Percentiles rank a stretch among this genome's conserved stretches.
Evolutionary conservation across 2,888 invertebrate species (phyloP).

Genomic region (Cataglyphis altisquamis): DNA sequence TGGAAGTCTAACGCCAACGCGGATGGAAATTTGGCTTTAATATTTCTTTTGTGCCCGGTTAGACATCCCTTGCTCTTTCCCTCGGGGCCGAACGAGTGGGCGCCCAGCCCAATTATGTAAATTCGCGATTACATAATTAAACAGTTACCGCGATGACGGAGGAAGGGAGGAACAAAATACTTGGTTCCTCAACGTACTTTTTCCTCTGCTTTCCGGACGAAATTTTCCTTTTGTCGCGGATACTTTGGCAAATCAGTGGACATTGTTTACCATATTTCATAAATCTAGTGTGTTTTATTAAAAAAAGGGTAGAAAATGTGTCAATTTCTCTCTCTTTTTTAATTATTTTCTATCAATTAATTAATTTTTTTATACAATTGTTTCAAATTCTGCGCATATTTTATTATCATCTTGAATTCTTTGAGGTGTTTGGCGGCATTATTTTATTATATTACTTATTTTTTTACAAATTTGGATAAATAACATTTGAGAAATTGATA

Average conservation of each 20-base stretch:
- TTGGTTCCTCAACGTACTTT: constrained; percentile 6
- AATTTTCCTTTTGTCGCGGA: constrained; percentile 21
- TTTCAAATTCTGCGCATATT: neutral
- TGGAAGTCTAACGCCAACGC: constrained; percentile 55
- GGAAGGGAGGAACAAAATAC: constrained; percentile 58
- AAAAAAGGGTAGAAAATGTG: neutral
- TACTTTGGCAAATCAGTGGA: constrained; percentile 40
- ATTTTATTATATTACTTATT: neutral
- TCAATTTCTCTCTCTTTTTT: neutral
- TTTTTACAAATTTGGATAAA: neutral
- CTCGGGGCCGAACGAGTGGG: constrained; percentile 52
- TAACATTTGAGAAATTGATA: neutral
- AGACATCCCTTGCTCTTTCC: constrained; percentile 41
- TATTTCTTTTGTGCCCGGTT: constrained; percentile 69
- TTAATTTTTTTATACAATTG: neutral
- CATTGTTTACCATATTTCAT: neutral
- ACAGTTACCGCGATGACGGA: constrained; percentile 75
- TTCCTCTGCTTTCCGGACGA: constrained; percentile 4
- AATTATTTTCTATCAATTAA: constrained; percentile 1
- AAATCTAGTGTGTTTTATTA: neutral
- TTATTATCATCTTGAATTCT: neutral
- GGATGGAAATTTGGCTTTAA: constrained; percentile 67
- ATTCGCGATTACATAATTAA: constrained; percentile 82
- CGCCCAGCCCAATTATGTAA: constrained; percentile 81
- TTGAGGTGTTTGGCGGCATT: neutral